Evolutionary conservation across 2,888 invertebrate species (phyloP).

Genomic region (Drosophila villosipedis): DNA sequence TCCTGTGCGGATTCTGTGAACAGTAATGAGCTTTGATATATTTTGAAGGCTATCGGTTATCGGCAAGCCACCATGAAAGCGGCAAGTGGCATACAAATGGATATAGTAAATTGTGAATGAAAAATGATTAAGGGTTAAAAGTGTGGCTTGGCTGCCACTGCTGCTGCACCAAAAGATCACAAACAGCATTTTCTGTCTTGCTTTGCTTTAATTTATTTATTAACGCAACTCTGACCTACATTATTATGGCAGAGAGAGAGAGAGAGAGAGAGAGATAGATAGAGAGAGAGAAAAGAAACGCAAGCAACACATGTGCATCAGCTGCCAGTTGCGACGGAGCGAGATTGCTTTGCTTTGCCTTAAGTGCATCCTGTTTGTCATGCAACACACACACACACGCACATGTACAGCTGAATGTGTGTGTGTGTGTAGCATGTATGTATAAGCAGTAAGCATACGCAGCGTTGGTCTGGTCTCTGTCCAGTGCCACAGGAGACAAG

Average conservation of each 20-base stretch:
- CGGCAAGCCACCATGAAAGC: too few relatives aligned
- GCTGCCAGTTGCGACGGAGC: conserved; percentile 2
- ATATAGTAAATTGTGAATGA: not conserved
- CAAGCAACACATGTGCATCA: conserved; percentile 22
- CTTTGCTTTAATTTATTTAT: not conserved
- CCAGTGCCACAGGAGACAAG: not conserved
- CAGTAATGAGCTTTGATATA: not conserved
- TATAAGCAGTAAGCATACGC: conserved; percentile 35
- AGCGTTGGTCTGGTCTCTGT: conserved; percentile 29
- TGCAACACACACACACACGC: not conserved
- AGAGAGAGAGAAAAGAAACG: not conserved
- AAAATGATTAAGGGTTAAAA: not conserved
- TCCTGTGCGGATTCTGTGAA: too few relatives aligned
- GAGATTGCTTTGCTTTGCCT: conserved; percentile 1
- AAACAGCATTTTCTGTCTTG: not conserved
- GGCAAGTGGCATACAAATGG: too few relatives aligned
- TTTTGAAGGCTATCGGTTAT: too few relatives aligned
- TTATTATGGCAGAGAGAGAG: not conserved
- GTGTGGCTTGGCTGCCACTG: not conserved
- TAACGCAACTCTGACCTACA: conserved; percentile 34
- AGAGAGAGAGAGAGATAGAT: not conserved
- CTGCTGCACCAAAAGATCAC: not conserved
- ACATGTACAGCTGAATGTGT: too few relatives aligned
- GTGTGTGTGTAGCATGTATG: conserved; percentile 3
- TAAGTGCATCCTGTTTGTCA: conserved; percentile 24